Base-by-base conservation (phyloP, 2,113 vertebrate genomes). In the Anseranas semipalmata region DNA sequence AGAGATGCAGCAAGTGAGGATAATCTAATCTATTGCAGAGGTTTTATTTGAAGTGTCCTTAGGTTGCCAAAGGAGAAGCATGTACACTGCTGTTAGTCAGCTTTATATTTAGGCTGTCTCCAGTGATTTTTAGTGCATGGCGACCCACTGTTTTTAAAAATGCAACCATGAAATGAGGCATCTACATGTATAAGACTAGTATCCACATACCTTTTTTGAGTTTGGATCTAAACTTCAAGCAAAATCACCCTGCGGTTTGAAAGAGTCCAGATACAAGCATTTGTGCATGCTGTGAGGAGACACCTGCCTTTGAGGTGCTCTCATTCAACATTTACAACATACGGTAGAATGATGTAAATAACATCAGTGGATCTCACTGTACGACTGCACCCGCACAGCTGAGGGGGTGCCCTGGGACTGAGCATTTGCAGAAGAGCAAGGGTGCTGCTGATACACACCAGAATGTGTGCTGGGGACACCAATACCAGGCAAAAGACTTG, bases 231-330 rank as follows among this genome's bases (percentile, higher is more conserved):
- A 63, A 39, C 37, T 63, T 41, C 4, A 63, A 75, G 65, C 50
- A 58, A n/a, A 77, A 52, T 60, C 35, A 32, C 48, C 16, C 45
- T 74, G 43, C 11, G 24, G 7, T 50, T 35, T 50, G 48, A 12
- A 72, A 48, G 37, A 33, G 48, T 80, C 15, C 28, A 41, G 21
- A 24, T 37, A 7, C 30, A 65, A 71, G 15, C 24, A 37, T 55
- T 80, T 68, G 28, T 84, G 63, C 37, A 35, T 48, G 39, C 62
- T 48, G 30, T 37, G 30, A 45, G 50, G 33, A 58, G 53, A 12
- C 2, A 2, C 15, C 2, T 10, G 35, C 0, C 1, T 66, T 74
- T 46, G 32, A 43, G 18, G 6, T 50, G 19, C 16, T 77, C 14
- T 58, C 58, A 20, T 45, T 50, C 30, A 55, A 53, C 35, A 3